These are phyloP conservation scores for Nemoura dubitans DNA, from an alignment of 2,888 invertebrate genomes.

Conservation along the genomic window DNA sequence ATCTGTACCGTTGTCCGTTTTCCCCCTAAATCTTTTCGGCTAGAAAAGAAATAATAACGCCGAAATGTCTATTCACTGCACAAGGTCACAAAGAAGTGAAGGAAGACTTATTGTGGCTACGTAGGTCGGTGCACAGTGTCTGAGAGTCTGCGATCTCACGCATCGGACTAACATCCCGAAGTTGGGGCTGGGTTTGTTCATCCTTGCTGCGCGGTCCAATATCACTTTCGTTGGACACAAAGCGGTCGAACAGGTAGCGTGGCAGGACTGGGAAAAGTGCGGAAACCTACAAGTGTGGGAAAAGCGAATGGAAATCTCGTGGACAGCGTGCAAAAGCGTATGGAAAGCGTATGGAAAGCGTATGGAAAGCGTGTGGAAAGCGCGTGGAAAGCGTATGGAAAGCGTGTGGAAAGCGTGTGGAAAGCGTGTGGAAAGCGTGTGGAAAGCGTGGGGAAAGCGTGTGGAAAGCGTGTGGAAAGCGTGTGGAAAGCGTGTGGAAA, in stretches of 20 bases:
- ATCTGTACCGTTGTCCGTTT: conserved; percentile 22
- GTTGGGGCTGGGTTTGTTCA: background rate
- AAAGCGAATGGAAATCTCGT: too few relatives aligned
- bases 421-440: too few relatives aligned
- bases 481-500: too few relatives aligned
- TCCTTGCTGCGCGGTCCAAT: background rate
- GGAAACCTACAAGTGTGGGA: too few relatives aligned
- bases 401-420: too few relatives aligned
- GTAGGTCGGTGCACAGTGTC: background rate
- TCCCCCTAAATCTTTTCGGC: conserved; percentile 31
- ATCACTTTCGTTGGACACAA: background rate
- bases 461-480: too few relatives aligned
- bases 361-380: too few relatives aligned
- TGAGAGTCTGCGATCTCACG: background rate
- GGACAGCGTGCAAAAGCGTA: too few relatives aligned
- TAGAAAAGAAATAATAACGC: conserved; percentile 48
- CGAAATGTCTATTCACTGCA: conserved; percentile 48
- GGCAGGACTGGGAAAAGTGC: too few relatives aligned
- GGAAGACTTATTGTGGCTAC: background rate
- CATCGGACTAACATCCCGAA: background rate
- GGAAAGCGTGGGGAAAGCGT: too few relatives aligned
- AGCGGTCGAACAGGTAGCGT: background rate
- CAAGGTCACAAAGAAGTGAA: conserved; percentile 41
- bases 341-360: too few relatives aligned
- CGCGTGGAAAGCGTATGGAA: too few relatives aligned